Percentiles rank a stretch among this genome's conserved stretches.
Evolutionary conservation across 2,113 vertebrate genomes (phyloP).

Genomic region (Mastomys coucha): DNA sequence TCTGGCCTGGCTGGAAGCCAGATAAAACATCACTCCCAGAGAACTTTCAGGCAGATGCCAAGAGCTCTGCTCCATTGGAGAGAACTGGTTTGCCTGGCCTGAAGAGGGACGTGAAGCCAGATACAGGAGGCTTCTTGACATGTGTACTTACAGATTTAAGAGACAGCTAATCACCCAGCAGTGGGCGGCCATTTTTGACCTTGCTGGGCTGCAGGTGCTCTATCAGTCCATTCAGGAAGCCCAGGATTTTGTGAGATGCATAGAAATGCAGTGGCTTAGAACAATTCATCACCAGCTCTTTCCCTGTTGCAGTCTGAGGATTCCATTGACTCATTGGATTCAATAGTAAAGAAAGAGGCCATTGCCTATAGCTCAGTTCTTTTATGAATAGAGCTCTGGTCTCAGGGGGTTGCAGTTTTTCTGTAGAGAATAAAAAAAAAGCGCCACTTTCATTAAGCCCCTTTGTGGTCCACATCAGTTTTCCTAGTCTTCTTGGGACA

Average conservation of each 20-base stretch:
- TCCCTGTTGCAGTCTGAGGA: background rate
- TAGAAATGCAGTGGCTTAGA: background rate
- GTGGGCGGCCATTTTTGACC: background rate
- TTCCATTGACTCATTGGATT: constrained; percentile 3
- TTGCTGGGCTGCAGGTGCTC: background rate
- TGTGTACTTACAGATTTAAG: background rate
- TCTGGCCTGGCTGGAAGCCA: background rate
- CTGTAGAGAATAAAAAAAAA: constrained; percentile 1
- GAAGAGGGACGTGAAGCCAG: background rate
- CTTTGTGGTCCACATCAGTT: background rate
- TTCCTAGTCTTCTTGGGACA: background rate
- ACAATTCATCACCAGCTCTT: background rate
- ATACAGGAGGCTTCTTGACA: background rate
- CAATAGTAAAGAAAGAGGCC: background rate
- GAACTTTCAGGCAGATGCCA: background rate
- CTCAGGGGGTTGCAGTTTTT: constrained; percentile 19
- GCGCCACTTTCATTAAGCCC: background rate
- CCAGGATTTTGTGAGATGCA: background rate
- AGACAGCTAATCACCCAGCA: background rate
- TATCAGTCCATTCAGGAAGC: background rate
- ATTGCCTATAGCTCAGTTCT: background rate
- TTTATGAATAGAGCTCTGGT: background rate
- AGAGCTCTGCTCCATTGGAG: background rate
- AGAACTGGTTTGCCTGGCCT: background rate
- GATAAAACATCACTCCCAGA: background rate